Base-by-base conservation (phyloP, 2,797 vertebrate genomes). In the Dryobates pubescens region DNA sequence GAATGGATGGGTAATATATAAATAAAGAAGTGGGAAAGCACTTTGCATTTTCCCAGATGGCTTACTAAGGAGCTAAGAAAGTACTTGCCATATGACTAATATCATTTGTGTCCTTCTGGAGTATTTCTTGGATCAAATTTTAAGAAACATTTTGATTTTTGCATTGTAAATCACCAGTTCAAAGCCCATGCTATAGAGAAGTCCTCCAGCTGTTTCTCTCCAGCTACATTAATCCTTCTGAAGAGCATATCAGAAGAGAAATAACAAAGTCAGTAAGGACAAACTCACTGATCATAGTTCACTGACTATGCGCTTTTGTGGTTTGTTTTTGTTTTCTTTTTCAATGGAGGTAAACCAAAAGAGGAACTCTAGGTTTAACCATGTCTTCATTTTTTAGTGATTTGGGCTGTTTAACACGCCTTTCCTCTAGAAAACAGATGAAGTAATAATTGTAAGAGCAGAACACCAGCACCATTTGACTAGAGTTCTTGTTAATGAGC, bases 181-280 rank as follows among this genome's bases (percentile, higher is more conserved):
- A 88, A 85, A 94, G 69, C 38, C 81, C 26, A 51, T 36, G 30
- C 82, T 79, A 67, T 62, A 74, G 87, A 78, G 76, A 86, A 92
- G 9, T 68, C 49, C 61, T 92, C 13, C 22, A 34, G 8, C 22
- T 92, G 61, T 72, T 87, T 94, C 10, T 17, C 17, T 54, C 24
- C 72, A 89, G n/a, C 49, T 80, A 32, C n/a, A 77, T 2, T 27
- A 81, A 57, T 77, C 4, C 32, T 43, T 92, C n/a, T 71, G n/a
- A 95, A 82, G 29, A 69, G 53, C 67, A 93, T 89, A 85, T 79
- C 51, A 54, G 75, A 92, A 94, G 17, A 92, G 30, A 95, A 87
- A 84, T 78, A 70, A 70, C 11, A 83, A 53, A 38, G 24, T 34
- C 1, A 43, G 18, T 69, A 54, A 71, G 20, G 43, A 70, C 36